Conservation (phyloP, 2,888 invertebrate genomes). For the Xanthia togata region DNA sequence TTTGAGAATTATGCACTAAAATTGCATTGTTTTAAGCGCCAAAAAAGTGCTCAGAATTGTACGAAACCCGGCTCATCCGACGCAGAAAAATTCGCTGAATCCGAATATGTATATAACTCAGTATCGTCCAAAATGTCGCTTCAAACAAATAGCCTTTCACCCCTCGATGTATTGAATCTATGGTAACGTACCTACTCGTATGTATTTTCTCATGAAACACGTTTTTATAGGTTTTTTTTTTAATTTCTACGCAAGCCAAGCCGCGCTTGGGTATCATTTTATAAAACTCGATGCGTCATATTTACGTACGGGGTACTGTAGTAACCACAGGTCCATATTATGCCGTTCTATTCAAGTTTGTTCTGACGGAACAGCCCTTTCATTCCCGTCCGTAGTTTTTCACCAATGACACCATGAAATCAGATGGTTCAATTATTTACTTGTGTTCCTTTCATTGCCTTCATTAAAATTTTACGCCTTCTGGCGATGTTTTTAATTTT, state of each 20-base stretch:
- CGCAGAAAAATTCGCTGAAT: too few relatives aligned
- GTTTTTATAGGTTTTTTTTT: background rate
- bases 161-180: too few relatives aligned
- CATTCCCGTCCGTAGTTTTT: slow-evolving; percentile 75
- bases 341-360: slow-evolving; percentile 75
- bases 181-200: too few relatives aligned
- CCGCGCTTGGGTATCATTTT: too few relatives aligned
- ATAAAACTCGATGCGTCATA: background rate
- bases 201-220: background rate
- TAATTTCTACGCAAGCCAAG: background rate
- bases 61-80: too few relatives aligned
- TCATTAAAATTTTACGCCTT: slow-evolving; percentile 89
- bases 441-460: slow-evolving; percentile 81
- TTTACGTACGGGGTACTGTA: background rate
- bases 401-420: slow-evolving; percentile 84
- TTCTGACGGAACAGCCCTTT: slow-evolving; percentile 81
- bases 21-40: too few relatives aligned
- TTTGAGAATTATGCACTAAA: too few relatives aligned
- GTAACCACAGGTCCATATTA: slow-evolving; percentile 61
- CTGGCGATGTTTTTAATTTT: slow-evolving; percentile 73
- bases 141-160: too few relatives aligned
- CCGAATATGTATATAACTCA: too few relatives aligned
- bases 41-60: too few relatives aligned
- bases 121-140: too few relatives aligned
- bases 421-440: slow-evolving; percentile 85